Base-by-base conservation (phyloP, 2,113 vertebrate genomes). In the Nettapus auritus region DNA sequence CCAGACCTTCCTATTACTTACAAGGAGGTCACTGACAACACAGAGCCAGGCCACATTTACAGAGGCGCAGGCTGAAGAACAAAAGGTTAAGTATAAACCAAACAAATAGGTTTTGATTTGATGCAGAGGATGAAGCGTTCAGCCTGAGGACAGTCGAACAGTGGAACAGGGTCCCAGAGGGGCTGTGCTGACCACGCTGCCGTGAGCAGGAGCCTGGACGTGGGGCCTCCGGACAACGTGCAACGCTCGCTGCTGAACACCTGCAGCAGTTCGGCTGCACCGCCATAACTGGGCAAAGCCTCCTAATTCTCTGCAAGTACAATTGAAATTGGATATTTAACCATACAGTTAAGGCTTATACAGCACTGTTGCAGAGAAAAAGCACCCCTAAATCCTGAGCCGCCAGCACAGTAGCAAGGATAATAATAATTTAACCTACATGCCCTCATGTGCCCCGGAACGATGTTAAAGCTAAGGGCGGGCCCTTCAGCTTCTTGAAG, bases 11-110 rank as follows among this genome's bases (percentile, higher is more conserved):
- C 5, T 4, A 33, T 20, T 3, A 36, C 15, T 40, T 44, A 2
- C 4, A 7, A 57, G 28, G 59, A 92, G 22, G 21, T 50, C 38
- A 71, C 40, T 3, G 25, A 42, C 5, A 59, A 76, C 44, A 52
- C 33, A 8, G 3, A 40, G 44, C 14, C 15, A 36, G 9, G 18
- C 28, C 34, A 5, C 1, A 11, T 13, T 60, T 34, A 86, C 19
- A 0, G 1, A 78, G 18, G 6, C 21, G 3, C 2, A 13, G 0
- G 7, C 60, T 55, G 23, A 6, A 57, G 40, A 52, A 44, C 1
- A 26, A 31, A 2, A 85, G 38, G 62, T 66, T 1, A 15, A 36
- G 11, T 12, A 48, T 7, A n/a, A 82, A 23, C 15, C 33, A 4
- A 44, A 82, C 29, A 29, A 11, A 2, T 4, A 5, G 8, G 31